Evolutionary conservation across 1,140 invertebrate species (phyloP), one percentile per base, ranked within the genome.

Genomic region (Anagrus nilaparvatae): DNA sequence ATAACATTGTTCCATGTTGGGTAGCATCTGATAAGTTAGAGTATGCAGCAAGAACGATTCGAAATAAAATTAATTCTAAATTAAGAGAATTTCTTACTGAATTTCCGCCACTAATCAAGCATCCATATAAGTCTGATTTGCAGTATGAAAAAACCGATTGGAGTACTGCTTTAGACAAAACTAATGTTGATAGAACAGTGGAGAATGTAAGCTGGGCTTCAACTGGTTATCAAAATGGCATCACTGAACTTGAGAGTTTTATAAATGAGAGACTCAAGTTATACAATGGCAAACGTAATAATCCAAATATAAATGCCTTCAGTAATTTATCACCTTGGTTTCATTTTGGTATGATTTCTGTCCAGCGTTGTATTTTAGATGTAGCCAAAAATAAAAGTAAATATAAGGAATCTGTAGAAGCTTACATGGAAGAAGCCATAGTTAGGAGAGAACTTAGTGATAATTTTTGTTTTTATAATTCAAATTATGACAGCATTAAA

Each of bases 261-360:
- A 71, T 84, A 24, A 68, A 75, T 3, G 73, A 77, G 16, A 68
- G 82, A 18, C 60, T 95, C 1, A 76, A 78, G 50, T 58, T 71
- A 40, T 95, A 82, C 59, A 69, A 70, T n/a, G 60, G 72, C 0
- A 81, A 84, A 49, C 71, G 87, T 21, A 94, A 93, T 67, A 81
- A 93, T 70, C 90, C 90, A 2, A 78, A 74, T 17, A 63, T 71
- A 32, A 67, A 84, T 59, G 78, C 73, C 6, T 53, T 82, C 1
- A 92, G 88, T 49, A 82, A 87, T 56, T 67, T 95, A 13, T 93
- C 89, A 8, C 89, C 89, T 1, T 95, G 87, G 87, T 79, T 90
- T 55, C 87, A 93, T 69, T 93, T 90, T 77, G 89, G 88, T 78
- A 71, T 75, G 63, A 80, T 94, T 40, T 87, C 87, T 19, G 80